Base-by-base conservation (phyloP, 2,888 invertebrate species). In the Chouioia cunea region DNA sequence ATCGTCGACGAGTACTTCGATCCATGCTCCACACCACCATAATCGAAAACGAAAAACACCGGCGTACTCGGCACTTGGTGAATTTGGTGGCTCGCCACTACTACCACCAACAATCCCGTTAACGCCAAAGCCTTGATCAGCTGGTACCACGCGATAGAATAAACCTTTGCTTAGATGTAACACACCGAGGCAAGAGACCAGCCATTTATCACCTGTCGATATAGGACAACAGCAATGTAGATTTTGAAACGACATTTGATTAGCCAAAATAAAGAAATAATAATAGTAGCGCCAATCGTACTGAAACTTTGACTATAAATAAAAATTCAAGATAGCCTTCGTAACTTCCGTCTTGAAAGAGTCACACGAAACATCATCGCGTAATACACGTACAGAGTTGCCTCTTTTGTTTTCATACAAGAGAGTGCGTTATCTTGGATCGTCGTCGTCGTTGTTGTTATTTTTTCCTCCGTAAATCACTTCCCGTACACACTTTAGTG, bases 11-110 rank as follows among this genome's bases (percentile, higher is more conserved):
- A 96, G 87, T 44, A 93, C 93, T 83, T 96, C 96, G 27, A 93
- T 91, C 96, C 96, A 97, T 82, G 95, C 93, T 4, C 96, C 96
- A 81, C 95, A 95, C 95, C 96, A 96, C 96, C 96, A 97, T 22
- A 97, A 86, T 0, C 96, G 91, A 86, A 97, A 97, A 76, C 96
- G 91, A 86, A 94, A 95, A 18, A 95, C 91, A 0, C 95, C 95
- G 54, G 92, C 90, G 79, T 93, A 93, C 73, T 86, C 86, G 67
- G 82, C 81, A 20, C 82, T 83, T 10, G 85, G 85, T 15, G 82
- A 82, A 57, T 79, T 79, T 2, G 79, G 73, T 16, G 90, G 89
- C 15, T 89, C 89, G 46, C 72, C 74, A 48, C 70, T 75, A 10
- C 77, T 75, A 1, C 48, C 62, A 63, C 89, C 90, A 8, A 36